These are phyloP conservation scores for Calosoma granatense DNA, from an alignment of 1,140 invertebrate species.

Conservation along the genomic window DNA sequence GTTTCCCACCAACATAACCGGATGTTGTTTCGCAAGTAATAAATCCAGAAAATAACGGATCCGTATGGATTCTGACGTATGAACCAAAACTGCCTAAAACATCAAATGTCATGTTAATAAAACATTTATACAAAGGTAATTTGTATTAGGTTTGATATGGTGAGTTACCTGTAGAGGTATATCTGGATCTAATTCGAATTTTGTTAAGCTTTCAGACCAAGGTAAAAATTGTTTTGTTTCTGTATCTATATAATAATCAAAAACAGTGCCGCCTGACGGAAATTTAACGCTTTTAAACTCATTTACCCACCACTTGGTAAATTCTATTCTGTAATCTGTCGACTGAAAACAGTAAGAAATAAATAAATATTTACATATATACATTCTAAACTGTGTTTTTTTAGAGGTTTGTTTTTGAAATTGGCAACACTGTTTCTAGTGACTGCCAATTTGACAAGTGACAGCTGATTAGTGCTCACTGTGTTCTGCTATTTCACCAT, in stretches of 20 bases:
- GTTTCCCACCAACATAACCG: slow-evolving; percentile 88
- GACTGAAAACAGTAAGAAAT: slow-evolving; percentile 36
- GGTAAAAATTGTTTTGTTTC: slow-evolving; percentile 82
- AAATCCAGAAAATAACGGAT: slow-evolving; percentile 84
- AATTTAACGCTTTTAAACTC: slow-evolving; percentile 95
- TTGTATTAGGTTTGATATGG: too few relatives aligned
- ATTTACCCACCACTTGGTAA: slow-evolving; percentile 94
- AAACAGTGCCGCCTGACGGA: slow-evolving; percentile 81
- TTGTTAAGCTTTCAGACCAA: slow-evolving; percentile 80
- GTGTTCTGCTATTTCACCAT: too few relatives aligned
- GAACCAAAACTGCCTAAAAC: slow-evolving; percentile 76
- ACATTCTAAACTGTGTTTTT: too few relatives aligned
- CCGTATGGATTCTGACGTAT: slow-evolving; percentile 86
- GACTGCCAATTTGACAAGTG: too few relatives aligned
- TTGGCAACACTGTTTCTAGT: too few relatives aligned
- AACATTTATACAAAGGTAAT: too few relatives aligned
- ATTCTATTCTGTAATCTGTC: slow-evolving; percentile 68
- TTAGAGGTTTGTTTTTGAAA: too few relatives aligned
- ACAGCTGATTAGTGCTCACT: too few relatives aligned
- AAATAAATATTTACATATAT: too few relatives aligned
- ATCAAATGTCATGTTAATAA: background rate
- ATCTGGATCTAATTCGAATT: slow-evolving; percentile 87
- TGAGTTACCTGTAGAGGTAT: slow-evolving; percentile 70
- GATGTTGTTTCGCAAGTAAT: slow-evolving; percentile 76
- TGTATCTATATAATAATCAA: slow-evolving; percentile 88